Evolutionary conservation across 1,140 invertebrate species (phyloP), one percentile per base, ranked within the genome.

Genomic region (Hydropsyche tenuis): DNA sequence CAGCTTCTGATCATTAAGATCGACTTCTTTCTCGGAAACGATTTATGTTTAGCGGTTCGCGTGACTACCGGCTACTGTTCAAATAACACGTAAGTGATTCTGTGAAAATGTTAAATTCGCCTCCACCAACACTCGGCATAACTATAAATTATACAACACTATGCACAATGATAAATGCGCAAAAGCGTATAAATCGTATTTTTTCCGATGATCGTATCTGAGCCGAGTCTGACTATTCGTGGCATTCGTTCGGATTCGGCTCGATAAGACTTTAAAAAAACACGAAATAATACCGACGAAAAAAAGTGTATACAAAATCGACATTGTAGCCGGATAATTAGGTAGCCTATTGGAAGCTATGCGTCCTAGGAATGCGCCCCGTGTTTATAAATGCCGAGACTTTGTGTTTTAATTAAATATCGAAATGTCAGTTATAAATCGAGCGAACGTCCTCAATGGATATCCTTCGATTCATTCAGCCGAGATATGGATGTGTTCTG

Each of bases 51-150:
- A 60, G 56, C 20, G 9, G 56, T 60, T 60, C 56, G 56, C 56
- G 56, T 60, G 56, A 60, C 56, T 60, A 60, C 56, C 56, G 56
- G 56, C 56, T 60, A 60, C 56, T 60, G 56, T 60, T 60, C 56
- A 60, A 66, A 72, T 72, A 76, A 75, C 78, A 81, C 77, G 79
- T 77, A 75, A 78, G 73, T 79, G 78, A 80, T 80, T 80, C 78
- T 77, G 75, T 70, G 45, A 73, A 45, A 78, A 82, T 80, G 80
- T 80, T 79, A 79, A 80, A 80, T 78, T 80, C 80, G 80, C 81
- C 81, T 81, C 80, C 79, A 80, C 80, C 77, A n/a, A n/a, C n/a
- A n/a, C 9, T 37, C 30, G 30, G 3, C 30, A 37, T 37, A 37
- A 37, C 30, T 9, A 9, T 37, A 37, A 37, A 37, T 37, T 37